Evolutionary conservation across 2,113 vertebrate genomes (phyloP), one percentile per base, ranked within the genome.

Genomic region (Arvicanthis niloticus): DNA sequence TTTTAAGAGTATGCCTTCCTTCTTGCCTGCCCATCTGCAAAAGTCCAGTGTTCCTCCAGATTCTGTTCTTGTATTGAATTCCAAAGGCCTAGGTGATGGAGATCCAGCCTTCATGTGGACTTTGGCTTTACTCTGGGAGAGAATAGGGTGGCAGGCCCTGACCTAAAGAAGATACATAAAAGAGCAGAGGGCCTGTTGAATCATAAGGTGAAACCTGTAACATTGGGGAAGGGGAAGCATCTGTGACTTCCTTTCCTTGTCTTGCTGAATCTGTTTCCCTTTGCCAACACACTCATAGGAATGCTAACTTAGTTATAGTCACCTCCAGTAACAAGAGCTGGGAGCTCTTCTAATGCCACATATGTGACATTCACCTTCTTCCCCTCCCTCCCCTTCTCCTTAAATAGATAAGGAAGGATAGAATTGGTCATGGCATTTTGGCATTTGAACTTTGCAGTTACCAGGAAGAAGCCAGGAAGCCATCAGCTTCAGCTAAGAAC

Each of bases 371-470:
- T 91, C n/a, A 21, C 40, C 87, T 89, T 84, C 40, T 88, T 89
- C 80, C 53, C n/a, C 34, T 84, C 19, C 73, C 34, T 81, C 88
- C 68, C 60, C 48, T 45, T 34, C 24, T 34, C 76, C 3, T 13
- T 6, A 45, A 56, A 80, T 89, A 80, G 89, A 93, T 75, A 82
- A 53, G 19, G 29, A 76, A 48, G 86, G 76, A 31, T 84, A 58
- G 88, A 89, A 16, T 11, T 76, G 78, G 86, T 75, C 88, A 91
- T 70, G n/a, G 11, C 82, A 86, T 2, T 81, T 68, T 68, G 67
- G 86, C 88, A 22, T 82, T 97, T 87, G 95, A 93, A 94, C 51
- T 95, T 94, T 53, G 84, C 87, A 40, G 24, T 97, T 96, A 97
- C 96, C 90, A 84, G 78, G 5, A 85, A 89, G 24, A 26, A 8